Evolutionary conservation across 23 tunicate genomes (phyloP).

Genomic region (Oikopleura vanhoeffeni): DNA sequence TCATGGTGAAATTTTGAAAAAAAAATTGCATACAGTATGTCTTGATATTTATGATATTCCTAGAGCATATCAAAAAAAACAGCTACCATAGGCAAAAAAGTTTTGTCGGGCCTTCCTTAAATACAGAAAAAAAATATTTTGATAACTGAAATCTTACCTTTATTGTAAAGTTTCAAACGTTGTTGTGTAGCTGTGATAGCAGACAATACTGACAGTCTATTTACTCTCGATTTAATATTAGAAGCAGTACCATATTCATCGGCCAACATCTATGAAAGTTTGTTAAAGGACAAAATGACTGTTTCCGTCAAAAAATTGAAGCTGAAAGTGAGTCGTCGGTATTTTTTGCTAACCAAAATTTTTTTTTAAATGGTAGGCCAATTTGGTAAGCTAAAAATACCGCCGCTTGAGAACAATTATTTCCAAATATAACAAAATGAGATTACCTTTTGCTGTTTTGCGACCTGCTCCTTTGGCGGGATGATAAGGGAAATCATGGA

Average conservation of each 20-base stretch:
- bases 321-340: too few species aligned
- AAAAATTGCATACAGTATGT: too few species aligned
- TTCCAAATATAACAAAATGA: background rate
- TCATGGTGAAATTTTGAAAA: too few species aligned
- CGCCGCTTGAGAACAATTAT: too few species aligned
- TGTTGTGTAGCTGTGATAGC: slow-evolving; percentile 95
- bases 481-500: slow-evolving; percentile 96
- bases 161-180: slow-evolving; percentile 67
- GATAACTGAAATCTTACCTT: slow-evolving; percentile 16
- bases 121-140: too few species aligned
- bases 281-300: background rate
- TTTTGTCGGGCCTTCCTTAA: too few species aligned
- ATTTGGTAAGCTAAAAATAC: too few species aligned
- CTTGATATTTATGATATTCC: too few species aligned
- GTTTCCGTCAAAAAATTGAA: background rate
- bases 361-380: too few species aligned
- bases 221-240: slow-evolving; percentile 84
- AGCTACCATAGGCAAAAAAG: too few species aligned
- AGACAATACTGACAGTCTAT: slow-evolving; percentile 70
- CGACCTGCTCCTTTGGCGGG: slow-evolving; percentile 92
- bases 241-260: slow-evolving; percentile 98
- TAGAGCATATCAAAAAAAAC: too few species aligned
- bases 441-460: slow-evolving; percentile 44
- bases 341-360: too few species aligned
- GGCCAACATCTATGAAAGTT: slow-evolving; percentile 56